phyloP scores from a whole-genome alignment of 2,797 vertebrate species.

The Lophura swinhoii region DNA sequence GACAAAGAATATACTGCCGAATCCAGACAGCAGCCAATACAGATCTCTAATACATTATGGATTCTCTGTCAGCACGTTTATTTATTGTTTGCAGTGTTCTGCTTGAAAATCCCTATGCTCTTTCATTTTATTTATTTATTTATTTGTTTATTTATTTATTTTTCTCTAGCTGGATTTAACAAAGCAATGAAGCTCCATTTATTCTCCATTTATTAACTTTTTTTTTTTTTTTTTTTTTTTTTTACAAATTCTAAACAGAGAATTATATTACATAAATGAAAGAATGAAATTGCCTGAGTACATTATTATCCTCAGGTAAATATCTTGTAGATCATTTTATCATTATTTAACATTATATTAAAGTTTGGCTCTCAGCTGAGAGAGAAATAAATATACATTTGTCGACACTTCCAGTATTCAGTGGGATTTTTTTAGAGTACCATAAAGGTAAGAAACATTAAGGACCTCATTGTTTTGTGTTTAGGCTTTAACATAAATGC shows the following conservation, averaged over 20 bases:
- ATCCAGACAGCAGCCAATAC: constrained; percentile 48
- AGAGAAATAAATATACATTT: background rate
- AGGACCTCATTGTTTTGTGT: background rate
- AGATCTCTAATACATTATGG: constrained; percentile 46
- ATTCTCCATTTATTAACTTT: background rate
- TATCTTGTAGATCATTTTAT: background rate
- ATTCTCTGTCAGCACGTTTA: constrained; percentile 33
- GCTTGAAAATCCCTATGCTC: constrained; percentile 30
- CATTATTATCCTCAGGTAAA: background rate
- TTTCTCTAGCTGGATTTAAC: constrained; percentile 10
- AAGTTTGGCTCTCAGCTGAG: background rate
- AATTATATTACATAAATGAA: background rate
- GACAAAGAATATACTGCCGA: constrained; percentile 40
- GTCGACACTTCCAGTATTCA: background rate
- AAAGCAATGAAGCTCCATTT: background rate
- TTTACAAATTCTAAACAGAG: background rate
- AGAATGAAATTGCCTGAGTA: background rate
- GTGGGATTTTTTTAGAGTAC: constrained; percentile 1
- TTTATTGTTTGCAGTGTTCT: constrained; percentile 42
- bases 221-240: background rate
- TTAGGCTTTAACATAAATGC: background rate
- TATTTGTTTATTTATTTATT: background rate
- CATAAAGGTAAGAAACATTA: background rate
- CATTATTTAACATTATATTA: background rate
- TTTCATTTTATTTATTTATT: constrained; percentile 17